Percentiles rank a stretch among this genome's conserved stretches.
These are phyloP conservation scores for Phylloscopus trochilus DNA, from an alignment of 2,113 vertebrate species.

Conservation along the genomic window DNA sequence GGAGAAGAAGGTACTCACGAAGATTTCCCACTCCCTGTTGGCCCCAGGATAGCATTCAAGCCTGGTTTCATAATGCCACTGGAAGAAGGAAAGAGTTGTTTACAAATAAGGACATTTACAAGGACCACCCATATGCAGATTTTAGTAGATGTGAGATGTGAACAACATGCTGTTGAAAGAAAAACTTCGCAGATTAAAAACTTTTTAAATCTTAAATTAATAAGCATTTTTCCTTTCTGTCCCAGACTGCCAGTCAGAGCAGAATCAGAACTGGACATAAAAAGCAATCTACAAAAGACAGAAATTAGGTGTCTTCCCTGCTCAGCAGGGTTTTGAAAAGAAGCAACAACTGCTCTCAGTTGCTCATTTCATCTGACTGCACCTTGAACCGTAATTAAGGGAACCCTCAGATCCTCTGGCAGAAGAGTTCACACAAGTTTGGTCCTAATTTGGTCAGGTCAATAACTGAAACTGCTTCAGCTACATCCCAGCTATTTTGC, in stretches of 20 bases:
- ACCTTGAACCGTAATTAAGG: neutral
- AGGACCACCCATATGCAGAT: neutral
- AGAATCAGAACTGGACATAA: neutral
- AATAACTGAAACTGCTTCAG: neutral
- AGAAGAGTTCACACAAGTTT: neutral
- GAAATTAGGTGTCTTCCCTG: neutral
- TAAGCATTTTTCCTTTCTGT: neutral
- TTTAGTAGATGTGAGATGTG: neutral
- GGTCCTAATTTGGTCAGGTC: neutral
- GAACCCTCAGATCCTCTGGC: neutral
- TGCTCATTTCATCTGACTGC: neutral
- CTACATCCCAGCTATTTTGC: neutral
- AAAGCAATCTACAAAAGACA: neutral
- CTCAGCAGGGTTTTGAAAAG: neutral
- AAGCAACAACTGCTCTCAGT: neutral
- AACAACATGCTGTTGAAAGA: neutral
- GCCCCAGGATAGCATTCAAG: constrained; percentile 83
- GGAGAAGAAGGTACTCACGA: constrained; percentile 76
- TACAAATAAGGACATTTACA: neutral
- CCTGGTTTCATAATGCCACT: constrained; percentile 84
- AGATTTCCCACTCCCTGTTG: constrained; percentile 82
- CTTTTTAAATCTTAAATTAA: neutral
- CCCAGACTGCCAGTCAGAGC: neutral
- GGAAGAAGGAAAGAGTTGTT: constrained; percentile 40
- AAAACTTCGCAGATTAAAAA: constrained; percentile 4